A percentile compares a stretch with the other conserved stretches of the same genome.
Conservation (phyloP, 2,888 invertebrate species). For the Drosophila macrothrix region DNA sequence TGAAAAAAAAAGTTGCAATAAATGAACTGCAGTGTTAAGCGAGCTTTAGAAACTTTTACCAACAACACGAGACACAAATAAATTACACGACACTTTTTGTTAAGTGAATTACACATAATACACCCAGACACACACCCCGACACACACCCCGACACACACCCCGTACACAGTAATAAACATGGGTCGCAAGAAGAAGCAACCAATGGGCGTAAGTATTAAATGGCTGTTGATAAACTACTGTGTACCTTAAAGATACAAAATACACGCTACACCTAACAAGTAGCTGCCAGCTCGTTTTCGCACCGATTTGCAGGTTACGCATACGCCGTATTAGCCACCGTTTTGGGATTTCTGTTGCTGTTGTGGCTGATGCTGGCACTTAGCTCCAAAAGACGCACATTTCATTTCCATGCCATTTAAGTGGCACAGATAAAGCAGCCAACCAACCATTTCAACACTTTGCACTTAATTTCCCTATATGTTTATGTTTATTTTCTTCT, state of each 20-base stretch:
- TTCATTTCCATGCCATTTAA: slow-evolving; percentile 67
- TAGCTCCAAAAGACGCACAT: slow-evolving; percentile 51
- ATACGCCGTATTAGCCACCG: slow-evolving; percentile 27
- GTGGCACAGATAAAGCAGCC: slow-evolving; percentile 43
- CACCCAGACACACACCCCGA: background rate
- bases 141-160: background rate
- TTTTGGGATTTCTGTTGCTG: background rate
- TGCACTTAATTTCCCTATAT: slow-evolving; percentile 75
- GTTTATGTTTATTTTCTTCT: slow-evolving; percentile 59
- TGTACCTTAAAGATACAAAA: slow-evolving; percentile 28
- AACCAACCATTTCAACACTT: slow-evolving; percentile 56
- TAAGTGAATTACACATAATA: slow-evolving; percentile 50
- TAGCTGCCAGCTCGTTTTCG: slow-evolving; percentile 38
- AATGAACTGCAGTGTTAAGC: slow-evolving; percentile 62
- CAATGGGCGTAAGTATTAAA: slow-evolving; percentile 69
- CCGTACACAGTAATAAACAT: slow-evolving; percentile 37
- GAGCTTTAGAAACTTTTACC: slow-evolving; percentile 43
- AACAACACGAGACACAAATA: slow-evolving; percentile 36
- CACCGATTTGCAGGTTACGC: slow-evolving; percentile 26
- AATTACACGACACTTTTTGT: slow-evolving; percentile 53
- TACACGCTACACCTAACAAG: slow-evolving; percentile 13
- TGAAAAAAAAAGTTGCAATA: slow-evolving; percentile 55
- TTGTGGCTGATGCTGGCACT: slow-evolving; percentile 20
- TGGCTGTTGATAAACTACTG: slow-evolving; percentile 41
- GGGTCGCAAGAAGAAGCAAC: slow-evolving; percentile 68